A percentile compares a stretch with the other conserved stretches of the same genome.
Conservation (phyloP, 2,113 vertebrate species). For the Melanerpes formicivorus region DNA sequence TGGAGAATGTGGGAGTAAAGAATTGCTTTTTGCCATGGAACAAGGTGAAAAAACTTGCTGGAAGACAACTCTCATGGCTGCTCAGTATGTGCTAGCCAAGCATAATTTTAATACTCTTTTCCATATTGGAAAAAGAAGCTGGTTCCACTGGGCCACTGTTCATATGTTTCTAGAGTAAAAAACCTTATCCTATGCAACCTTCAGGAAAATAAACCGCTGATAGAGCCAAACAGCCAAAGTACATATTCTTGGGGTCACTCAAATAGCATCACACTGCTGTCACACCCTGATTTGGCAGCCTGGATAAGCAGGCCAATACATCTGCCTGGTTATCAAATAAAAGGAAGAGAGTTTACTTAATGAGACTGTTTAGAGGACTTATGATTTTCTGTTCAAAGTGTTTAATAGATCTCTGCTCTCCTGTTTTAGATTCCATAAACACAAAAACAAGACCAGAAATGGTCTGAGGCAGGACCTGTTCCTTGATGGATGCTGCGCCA, state of each 20-base stretch:
- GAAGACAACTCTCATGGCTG: background rate
- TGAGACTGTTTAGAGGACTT: background rate
- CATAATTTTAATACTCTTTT: background rate
- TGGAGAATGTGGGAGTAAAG: background rate
- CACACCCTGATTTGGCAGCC: background rate
- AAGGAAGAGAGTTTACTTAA: background rate
- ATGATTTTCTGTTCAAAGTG: background rate
- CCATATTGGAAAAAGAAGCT: background rate
- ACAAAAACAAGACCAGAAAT: background rate
- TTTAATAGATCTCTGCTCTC: background rate
- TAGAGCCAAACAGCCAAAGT: background rate
- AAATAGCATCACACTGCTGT: background rate
- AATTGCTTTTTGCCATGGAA: background rate
- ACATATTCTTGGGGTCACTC: fast-evolving
- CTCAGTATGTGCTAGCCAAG: background rate
- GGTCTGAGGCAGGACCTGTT: background rate
- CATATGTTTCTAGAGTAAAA: background rate
- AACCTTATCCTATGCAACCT: background rate
- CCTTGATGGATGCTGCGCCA: background rate
- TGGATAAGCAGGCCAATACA: background rate
- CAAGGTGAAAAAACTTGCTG: background rate
- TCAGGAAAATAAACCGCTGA: background rate
- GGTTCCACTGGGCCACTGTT: background rate
- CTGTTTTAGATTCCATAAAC: background rate
- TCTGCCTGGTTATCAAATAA: background rate